phyloP scores from a whole-genome alignment of 2,888 invertebrate species.

The Eupsilia transversa region DNA sequence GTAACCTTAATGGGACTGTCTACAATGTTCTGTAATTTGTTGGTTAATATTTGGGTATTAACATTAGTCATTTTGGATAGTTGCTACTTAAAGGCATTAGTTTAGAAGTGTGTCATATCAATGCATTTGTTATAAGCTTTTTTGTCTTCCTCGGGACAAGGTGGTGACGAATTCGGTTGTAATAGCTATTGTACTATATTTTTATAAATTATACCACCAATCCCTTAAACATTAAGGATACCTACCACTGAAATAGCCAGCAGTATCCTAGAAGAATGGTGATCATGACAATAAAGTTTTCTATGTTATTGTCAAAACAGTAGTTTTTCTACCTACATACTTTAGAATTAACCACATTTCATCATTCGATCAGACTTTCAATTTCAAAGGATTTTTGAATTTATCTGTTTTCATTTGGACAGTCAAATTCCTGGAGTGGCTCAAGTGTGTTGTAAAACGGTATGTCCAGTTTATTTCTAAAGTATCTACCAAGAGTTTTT shows the following conservation, averaged over 20 bases:
- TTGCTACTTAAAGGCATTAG: constrained; percentile 55
- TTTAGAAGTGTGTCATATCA: constrained; percentile 44
- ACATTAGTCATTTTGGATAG: constrained; percentile 54
- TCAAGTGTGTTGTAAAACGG: background rate
- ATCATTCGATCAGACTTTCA: too few species aligned
- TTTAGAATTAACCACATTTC: too few species aligned
- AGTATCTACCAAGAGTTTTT: constrained; percentile 15
- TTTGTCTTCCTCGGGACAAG: background rate
- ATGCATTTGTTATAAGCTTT: constrained; percentile 7
- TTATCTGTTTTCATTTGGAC: background rate
- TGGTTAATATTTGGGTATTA: constrained; percentile 68
- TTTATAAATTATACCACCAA: background rate
- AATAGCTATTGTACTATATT: background rate
- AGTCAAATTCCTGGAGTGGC: background rate
- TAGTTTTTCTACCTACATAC: background rate
- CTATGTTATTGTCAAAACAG: background rate
- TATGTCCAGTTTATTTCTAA: constrained; percentile 12
- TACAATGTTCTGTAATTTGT: constrained; percentile 73
- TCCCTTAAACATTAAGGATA: background rate
- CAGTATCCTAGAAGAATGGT: background rate
- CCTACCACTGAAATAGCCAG: background rate
- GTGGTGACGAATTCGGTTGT: background rate
- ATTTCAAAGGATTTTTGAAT: too few species aligned
- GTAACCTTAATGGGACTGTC: constrained; percentile 65
- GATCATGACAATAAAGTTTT: background rate